Conservation (phyloP, 1,140 invertebrate species). For the Sminthurinus signatus region DNA sequence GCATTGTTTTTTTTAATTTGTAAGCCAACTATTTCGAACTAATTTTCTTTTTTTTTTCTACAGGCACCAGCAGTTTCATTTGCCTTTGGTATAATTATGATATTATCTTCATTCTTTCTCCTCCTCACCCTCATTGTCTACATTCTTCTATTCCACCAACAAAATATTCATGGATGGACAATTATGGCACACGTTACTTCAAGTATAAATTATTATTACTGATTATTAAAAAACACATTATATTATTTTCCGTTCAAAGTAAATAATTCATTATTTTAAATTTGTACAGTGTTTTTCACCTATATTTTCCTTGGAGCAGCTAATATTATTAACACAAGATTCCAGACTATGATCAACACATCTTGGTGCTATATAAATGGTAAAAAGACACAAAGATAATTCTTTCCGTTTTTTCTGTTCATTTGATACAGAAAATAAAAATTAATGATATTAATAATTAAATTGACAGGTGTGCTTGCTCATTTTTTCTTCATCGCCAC, state of each 20-base stretch:
- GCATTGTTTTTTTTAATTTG: not conserved
- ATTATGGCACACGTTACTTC: slow-evolving; percentile 16
- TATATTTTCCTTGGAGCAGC: slow-evolving; percentile 29
- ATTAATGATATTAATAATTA: not conserved
- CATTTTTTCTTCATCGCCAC: slow-evolving; percentile 17
- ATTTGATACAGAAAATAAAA: not conserved
- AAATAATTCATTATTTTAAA: no score
- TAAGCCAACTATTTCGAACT: not conserved
- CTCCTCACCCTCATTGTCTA: slow-evolving; percentile 26
- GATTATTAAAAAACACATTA: no score
- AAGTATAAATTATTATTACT: no score
- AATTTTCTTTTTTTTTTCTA: not conserved
- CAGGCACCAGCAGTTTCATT: not conserved
- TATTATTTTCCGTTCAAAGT: no score
- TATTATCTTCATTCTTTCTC: slow-evolving; percentile 21
- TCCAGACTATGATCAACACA: not conserved
- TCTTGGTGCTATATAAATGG: not conserved
- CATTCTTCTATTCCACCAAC: slow-evolving; percentile 22
- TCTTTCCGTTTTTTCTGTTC: not conserved
- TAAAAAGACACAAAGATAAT: not conserved
- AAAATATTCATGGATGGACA: slow-evolving; percentile 39
- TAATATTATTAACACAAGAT: not conserved
- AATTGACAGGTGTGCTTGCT: not conserved
- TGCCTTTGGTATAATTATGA: not conserved
- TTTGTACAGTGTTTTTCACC: slow-evolving; percentile 29